These are phyloP conservation scores for Glyphotaelius pellucidus DNA, from an alignment of 2,888 invertebrate genomes.

Conservation along the genomic window DNA sequence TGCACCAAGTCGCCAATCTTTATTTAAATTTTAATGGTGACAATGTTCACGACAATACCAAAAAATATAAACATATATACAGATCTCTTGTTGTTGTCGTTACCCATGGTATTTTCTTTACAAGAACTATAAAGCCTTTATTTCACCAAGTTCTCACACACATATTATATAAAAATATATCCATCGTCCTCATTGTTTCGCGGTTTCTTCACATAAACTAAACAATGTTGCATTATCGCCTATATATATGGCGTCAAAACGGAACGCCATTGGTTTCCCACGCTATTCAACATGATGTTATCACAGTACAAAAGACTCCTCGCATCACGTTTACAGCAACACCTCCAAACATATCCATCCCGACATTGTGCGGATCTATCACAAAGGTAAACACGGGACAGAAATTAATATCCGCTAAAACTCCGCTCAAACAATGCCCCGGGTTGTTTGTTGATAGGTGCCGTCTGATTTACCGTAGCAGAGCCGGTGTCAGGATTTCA, in stretches of 20 bases:
- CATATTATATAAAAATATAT: background rate
- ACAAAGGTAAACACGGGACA: slow-evolving; percentile 65
- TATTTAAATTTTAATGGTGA: too few relatives aligned
- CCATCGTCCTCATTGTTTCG: background rate
- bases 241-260: background rate
- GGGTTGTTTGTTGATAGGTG: slow-evolving; percentile 57
- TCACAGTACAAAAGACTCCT: background rate
- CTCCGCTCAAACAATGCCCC: slow-evolving; percentile 60
- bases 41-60: too few relatives aligned
- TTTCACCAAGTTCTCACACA: background rate
- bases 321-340: background rate
- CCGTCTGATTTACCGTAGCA: slow-evolving; percentile 28
- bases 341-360: slow-evolving; percentile 42
- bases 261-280: background rate
- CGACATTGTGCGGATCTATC: slow-evolving; percentile 62
- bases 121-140: background rate
- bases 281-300: background rate
- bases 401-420: slow-evolving; percentile 66
- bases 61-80: too few relatives aligned
- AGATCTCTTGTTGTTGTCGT: too few relatives aligned
- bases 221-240: background rate
- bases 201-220: background rate
- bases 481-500: slow-evolving; percentile 7
- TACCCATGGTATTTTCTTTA: background rate
- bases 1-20: too few relatives aligned